A percentile compares a stretch with the other conserved stretches of the same genome.
phyloP scores from a whole-genome alignment of 2,888 invertebrate species.

The Erebia aethiops region DNA sequence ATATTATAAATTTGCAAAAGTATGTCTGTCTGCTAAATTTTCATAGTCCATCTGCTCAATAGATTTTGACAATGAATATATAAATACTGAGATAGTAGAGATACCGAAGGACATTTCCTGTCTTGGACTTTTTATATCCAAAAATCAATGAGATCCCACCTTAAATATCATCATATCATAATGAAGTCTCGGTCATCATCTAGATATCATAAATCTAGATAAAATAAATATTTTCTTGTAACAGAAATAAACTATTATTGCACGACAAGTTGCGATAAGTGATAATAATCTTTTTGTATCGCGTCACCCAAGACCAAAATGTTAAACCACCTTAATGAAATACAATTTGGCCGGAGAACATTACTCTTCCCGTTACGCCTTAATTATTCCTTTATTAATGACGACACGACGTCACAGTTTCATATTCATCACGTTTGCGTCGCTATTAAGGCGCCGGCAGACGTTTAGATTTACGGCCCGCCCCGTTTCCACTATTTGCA shows the following conservation, averaged over 20 bases:
- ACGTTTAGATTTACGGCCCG: conserved; percentile 66
- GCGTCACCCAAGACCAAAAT: conserved; percentile 6
- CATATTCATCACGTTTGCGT: conserved; percentile 49
- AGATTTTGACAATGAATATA: too few relatives aligned
- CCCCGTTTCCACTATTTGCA: conserved; percentile 77
- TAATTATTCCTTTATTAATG: conserved; percentile 41
- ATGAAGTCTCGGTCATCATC: too few relatives aligned
- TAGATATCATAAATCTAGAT: too few relatives aligned
- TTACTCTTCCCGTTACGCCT: conserved; percentile 33
- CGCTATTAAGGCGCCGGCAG: conserved; percentile 69
- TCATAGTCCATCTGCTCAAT: too few relatives aligned
- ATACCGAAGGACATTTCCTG: too few relatives aligned
- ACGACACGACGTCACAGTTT: conserved; percentile 42
- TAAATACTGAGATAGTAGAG: too few relatives aligned
- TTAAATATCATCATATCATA: too few relatives aligned
- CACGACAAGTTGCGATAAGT: conserved; percentile 4
- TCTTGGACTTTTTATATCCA: too few relatives aligned
- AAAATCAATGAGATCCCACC: too few relatives aligned
- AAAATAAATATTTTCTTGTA: background rate
- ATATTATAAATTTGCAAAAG: too few relatives aligned
- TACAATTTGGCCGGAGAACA: conserved; percentile 22
- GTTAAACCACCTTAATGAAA: conserved; percentile 22
- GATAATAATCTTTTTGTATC: background rate
- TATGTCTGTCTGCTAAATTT: too few relatives aligned
- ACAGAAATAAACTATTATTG: background rate